Base-by-base conservation (phyloP, 2,888 invertebrate species). In the Eilema griseolum region DNA sequence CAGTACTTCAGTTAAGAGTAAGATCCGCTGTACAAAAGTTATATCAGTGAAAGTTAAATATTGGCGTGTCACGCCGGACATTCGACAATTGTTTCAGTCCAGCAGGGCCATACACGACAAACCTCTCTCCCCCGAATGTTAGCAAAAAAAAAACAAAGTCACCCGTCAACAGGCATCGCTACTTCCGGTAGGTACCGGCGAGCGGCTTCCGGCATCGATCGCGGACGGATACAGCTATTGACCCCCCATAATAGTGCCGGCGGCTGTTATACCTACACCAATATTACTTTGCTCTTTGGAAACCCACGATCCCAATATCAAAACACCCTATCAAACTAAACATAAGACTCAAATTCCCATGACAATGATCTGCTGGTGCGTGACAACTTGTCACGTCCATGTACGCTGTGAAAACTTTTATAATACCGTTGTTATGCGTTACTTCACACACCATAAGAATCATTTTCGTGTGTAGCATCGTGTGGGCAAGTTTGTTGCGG, bases 121-220 rank as follows among this genome's bases (percentile, higher is more conserved):
- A 79, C 72, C 69, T 65, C 70, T 71, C 66, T 12, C 74, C 74
- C 78, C 74, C 74, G 37, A 72, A 71, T 83, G 83, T 83, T 83
- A 80, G 77, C 84, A 77, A 86, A 87, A 89, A 84, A 87, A 20
- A 84, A 81, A 66, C 28, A 83, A 82, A 87, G 85, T 83, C 82
- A 74, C 72, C 70, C 72, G 77, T 78, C 79, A 76, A 80, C 85
- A 83, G 83, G 80, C 79, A 80, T 80, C 77, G 80, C 77, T 80
- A 83, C 86, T 89, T 91, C 91, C 90, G 85, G 85, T 84, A 83
- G 83, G 86, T 80, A 84, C 83, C 81, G 85, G 84, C 83, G 79
- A 85, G 78, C 77, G 75, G 84, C 83, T 91, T 92, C 92, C 91
- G 89, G 87, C 80, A 90, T 92, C 90, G 92, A 92, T 90, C 90